phyloP scores from a whole-genome alignment of 2,797 vertebrate species.

The Silurus lanzhouensis region DNA sequence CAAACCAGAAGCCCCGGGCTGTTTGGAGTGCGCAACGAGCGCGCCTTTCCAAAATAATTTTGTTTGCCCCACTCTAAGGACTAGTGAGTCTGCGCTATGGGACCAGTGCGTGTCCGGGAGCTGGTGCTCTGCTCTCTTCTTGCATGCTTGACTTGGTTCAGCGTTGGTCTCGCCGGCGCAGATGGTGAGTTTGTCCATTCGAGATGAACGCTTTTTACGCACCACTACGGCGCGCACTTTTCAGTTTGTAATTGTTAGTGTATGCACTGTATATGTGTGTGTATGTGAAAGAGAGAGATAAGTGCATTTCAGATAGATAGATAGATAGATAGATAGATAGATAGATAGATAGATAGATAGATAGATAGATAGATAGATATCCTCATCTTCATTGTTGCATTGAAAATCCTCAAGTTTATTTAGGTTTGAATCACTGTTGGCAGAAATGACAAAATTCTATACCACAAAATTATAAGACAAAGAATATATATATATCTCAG shows the following conservation, averaged over 20 bases:
- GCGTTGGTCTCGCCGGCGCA: constrained; percentile 22
- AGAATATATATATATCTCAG: too few species aligned
- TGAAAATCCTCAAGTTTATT: neutral
- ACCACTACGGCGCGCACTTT: neutral
- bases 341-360: neutral
- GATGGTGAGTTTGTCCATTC: constrained; percentile 49
- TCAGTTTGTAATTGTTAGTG: neutral
- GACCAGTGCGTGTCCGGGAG: constrained; percentile 18
- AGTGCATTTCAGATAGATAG: neutral
- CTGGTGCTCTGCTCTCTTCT: constrained; percentile 39
- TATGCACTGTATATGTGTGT: neutral
- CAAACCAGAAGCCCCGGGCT: constrained; percentile 8
- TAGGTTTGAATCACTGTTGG: neutral
- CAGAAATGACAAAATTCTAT: too few species aligned
- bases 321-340: neutral
- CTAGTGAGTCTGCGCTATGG: constrained; percentile 35
- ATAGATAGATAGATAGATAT: too few species aligned
- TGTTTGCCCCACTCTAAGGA: constrained; percentile 27
- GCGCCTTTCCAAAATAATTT: constrained; percentile 23
- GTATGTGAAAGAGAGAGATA: neutral
- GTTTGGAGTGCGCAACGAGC: constrained; percentile 24
- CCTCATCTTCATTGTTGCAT: neutral
- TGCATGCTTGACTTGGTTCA: constrained; percentile 44
- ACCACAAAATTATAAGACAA: too few species aligned
- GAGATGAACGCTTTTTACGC: constrained; percentile 31